A percentile compares a stretch with the other conserved stretches of the same genome.
phyloP scores from a whole-genome alignment of 2,888 invertebrate genomes.

The Venustoraphidia nigricollis region DNA sequence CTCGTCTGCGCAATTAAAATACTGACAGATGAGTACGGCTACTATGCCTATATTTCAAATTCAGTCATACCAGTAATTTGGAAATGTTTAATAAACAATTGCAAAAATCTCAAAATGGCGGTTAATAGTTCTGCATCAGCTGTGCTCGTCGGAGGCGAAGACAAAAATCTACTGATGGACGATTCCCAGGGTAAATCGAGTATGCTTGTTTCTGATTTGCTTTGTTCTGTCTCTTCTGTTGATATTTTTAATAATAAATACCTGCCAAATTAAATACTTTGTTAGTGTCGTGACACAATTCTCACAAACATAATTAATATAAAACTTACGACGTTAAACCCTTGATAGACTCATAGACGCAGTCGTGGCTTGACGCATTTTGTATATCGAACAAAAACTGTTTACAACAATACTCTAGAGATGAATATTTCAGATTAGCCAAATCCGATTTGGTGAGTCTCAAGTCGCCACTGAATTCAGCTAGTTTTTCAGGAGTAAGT shows the following conservation, averaged over 20 bases:
- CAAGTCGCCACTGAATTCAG: conserved; percentile 20
- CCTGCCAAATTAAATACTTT: background rate
- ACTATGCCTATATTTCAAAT: background rate
- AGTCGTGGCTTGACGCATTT: conserved; percentile 44
- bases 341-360: conserved; percentile 37
- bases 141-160: conserved; percentile 44
- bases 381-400: conserved; percentile 40
- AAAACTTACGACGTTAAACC: conserved; percentile 36
- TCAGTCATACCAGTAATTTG: conserved; percentile 15
- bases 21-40: too few relatives aligned
- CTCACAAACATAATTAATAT: too few relatives aligned
- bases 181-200: conserved; percentile 43
- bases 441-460: conserved; percentile 29
- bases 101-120: conserved; percentile 28
- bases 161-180: conserved; percentile 41
- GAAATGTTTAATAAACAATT: conserved; percentile 19
- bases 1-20: too few relatives aligned
- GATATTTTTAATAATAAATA: background rate
- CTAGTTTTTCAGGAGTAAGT: conserved; percentile 13
- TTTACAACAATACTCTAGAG: conserved; percentile 33
- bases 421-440: conserved; percentile 32
- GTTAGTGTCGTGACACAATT: background rate
- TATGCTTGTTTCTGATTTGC: conserved; percentile 12
- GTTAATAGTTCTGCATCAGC: conserved; percentile 45
- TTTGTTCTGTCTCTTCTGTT: background rate